Conservation (phyloP, 2,113 vertebrate species). For the Hipposideros armiger region DNA sequence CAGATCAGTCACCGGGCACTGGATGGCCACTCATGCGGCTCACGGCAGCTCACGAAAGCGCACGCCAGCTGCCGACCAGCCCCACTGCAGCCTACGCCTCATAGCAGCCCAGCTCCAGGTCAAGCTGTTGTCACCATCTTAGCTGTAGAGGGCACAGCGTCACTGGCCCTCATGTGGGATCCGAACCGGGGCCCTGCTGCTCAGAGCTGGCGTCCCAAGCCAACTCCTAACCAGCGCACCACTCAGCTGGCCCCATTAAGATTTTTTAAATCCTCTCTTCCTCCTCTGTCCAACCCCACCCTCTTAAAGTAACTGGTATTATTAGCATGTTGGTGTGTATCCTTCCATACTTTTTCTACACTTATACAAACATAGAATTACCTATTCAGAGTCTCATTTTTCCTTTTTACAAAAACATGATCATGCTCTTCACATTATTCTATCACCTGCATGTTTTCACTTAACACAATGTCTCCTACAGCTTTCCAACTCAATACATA, state of each 20-base stretch:
- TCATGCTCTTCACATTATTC: background rate
- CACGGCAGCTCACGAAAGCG: no score
- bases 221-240: no score
- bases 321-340: background rate
- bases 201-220: no score
- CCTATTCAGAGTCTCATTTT: background rate
- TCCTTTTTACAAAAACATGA: slow-evolving; percentile 4
- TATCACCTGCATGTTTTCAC: slow-evolving; percentile 30
- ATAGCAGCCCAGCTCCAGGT: no score
- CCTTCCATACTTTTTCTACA: background rate
- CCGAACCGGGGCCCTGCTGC: no score
- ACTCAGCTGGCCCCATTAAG: background rate
- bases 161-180: no score
- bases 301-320: background rate
- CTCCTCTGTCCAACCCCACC: background rate
- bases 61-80: no score
- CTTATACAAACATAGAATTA: background rate
- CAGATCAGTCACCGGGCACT: no score
- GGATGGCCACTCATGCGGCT: no score
- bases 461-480: background rate
- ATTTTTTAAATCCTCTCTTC: background rate
- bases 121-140: no score
- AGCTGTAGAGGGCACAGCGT: no score
- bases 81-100: no score
- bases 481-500: background rate